phyloP scores from a whole-genome alignment of 2,888 invertebrate genomes.

The Entomobrya multifasciata region DNA sequence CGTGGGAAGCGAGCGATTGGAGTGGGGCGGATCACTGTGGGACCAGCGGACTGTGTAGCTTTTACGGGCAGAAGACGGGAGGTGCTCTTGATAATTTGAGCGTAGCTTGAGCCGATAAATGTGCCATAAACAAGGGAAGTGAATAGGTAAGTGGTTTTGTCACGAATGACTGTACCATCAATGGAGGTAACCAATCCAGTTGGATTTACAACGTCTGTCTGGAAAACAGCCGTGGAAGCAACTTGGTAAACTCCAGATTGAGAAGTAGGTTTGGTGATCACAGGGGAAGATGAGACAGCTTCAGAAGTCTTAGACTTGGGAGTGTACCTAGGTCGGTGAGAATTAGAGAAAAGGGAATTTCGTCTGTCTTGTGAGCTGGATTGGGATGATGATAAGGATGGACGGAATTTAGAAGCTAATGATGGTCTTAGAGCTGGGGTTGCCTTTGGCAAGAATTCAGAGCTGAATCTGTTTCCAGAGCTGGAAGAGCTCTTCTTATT shows the following conservation, averaged over 20 bases:
- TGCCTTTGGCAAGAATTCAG: conserved; percentile 61
- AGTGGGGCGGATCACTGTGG: conserved; percentile 80
- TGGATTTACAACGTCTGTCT: conserved; percentile 78
- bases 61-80: conserved; percentile 83
- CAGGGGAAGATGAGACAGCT: conserved; percentile 25
- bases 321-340: conserved; percentile 72
- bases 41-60: conserved; percentile 68
- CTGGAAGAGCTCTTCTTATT: conserved; percentile 41
- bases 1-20: conserved; percentile 83
- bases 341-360: conserved; percentile 75
- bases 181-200: conserved; percentile 88
- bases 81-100: conserved; percentile 89
- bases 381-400: conserved; percentile 60
- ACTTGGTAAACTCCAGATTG: conserved; percentile 63
- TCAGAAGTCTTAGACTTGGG: conserved; percentile 70
- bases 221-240: conserved; percentile 78
- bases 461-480: conserved; percentile 43
- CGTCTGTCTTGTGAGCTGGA: conserved; percentile 60
- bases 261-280: conserved; percentile 22
- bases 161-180: conserved; percentile 87
- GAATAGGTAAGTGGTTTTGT: conserved; percentile 87
- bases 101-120: conserved; percentile 87
- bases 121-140: conserved; percentile 89
- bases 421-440: conserved; percentile 70
- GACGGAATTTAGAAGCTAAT: conserved; percentile 62